Conservation (phyloP, 2,113 vertebrate species). For the Elgaria multicarinata region DNA sequence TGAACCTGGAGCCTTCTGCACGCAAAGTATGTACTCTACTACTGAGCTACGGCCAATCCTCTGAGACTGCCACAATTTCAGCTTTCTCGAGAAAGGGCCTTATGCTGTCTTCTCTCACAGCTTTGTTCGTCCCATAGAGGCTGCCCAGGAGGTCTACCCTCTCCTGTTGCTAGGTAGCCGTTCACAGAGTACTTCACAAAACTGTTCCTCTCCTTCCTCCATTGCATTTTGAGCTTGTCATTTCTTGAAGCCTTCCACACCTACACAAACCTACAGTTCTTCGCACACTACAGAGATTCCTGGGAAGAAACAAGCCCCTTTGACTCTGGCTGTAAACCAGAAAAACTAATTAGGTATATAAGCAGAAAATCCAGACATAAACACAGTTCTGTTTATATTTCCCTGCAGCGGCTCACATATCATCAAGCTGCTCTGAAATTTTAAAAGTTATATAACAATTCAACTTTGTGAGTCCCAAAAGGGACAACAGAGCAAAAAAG, state of each 20-base stretch:
- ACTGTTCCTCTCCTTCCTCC: neutral
- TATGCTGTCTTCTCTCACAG: neutral
- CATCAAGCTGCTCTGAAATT: neutral
- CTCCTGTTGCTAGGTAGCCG: neutral
- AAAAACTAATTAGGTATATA: neutral
- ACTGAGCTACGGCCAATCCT: neutral
- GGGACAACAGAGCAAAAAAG: neutral
- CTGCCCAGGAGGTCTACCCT: neutral
- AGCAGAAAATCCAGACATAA: neutral
- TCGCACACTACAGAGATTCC: neutral
- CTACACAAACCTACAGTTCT: neutral
- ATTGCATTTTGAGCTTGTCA: neutral
- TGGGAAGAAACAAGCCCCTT: neutral
- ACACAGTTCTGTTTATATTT: neutral
- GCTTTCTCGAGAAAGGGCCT: neutral
- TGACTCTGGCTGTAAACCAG: neutral
- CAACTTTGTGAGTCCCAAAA: neutral
- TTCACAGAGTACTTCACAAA: neutral
- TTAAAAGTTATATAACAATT: neutral
- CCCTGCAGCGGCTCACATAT: neutral
- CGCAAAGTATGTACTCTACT: no score
- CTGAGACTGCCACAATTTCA: neutral
- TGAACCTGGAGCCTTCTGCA: no score
- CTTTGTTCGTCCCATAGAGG: neutral
- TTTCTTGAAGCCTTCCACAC: neutral